Conservation (phyloP, 2,888 invertebrate genomes). For the Tuberolachnus salignus region DNA sequence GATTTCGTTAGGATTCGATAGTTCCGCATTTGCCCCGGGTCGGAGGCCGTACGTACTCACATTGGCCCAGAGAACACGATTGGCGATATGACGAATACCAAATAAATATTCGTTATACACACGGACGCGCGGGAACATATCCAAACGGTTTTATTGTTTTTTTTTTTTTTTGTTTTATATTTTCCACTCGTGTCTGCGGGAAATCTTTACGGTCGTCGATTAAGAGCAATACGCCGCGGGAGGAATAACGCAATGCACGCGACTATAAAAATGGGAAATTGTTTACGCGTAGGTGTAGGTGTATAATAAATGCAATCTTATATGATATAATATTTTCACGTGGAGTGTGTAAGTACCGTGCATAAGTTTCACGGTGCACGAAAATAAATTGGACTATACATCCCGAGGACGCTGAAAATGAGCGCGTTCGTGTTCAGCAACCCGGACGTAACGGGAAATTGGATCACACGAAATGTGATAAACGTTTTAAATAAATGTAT, state of each 20-base stretch:
- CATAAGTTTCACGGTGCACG: slow-evolving; percentile 25
- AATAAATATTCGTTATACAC: no score
- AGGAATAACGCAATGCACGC: neutral
- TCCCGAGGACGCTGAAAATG: slow-evolving; percentile 1
- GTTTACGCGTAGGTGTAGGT: slow-evolving; percentile 38
- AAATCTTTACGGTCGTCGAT: no score
- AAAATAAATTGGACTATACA: slow-evolving; percentile 44
- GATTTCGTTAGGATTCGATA: no score
- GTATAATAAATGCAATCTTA: slow-evolving; percentile 9
- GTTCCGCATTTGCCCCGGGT: no score
- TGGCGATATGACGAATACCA: no score
- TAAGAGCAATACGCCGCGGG: neutral
- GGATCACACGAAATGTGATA: slow-evolving; percentile 34
- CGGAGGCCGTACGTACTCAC: no score
- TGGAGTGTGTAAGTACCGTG: slow-evolving; percentile 4
- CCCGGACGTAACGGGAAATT: neutral
- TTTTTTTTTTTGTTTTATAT: no score
- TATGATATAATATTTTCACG: slow-evolving; percentile 25
- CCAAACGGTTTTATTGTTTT: no score
- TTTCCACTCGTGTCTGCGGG: no score
- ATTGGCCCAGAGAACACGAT: no score
- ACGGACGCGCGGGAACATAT: no score
- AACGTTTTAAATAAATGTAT: slow-evolving; percentile 43
- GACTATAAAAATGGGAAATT: slow-evolving; percentile 22
- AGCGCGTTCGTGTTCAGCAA: neutral